Percentiles rank a stretch among this genome's conserved stretches.
These are phyloP conservation scores for Larimichthys crocea DNA, from an alignment of 2,113 vertebrate genomes.

Conservation along the genomic window DNA sequence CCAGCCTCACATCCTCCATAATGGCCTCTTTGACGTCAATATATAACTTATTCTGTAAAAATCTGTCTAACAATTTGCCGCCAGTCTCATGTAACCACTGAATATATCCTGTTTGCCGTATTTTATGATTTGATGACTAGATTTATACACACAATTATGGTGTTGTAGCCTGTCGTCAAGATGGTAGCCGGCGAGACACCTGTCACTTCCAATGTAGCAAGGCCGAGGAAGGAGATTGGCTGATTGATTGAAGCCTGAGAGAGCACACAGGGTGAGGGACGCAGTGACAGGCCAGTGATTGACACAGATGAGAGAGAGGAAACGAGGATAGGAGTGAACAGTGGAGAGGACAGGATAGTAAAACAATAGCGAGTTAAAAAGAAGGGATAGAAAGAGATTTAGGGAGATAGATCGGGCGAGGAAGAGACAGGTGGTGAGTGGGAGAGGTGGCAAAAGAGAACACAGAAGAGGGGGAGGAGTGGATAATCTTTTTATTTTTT, in stretches of 20 bases:
- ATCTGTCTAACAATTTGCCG: constrained; percentile 18
- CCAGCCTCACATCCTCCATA: constrained; percentile 33
- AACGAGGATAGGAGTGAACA: constrained; percentile 48
- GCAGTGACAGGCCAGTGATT: constrained; percentile 77
- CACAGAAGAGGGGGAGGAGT: constrained; percentile 8
- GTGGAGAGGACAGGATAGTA: constrained; percentile 54
- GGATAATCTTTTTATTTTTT: constrained; percentile 26
- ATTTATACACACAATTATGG: constrained; percentile 63
- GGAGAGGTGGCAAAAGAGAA: constrained; percentile 77
- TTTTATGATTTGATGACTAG: constrained; percentile 47
- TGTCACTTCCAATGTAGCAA: constrained; percentile 78
- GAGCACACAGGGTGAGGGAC: constrained; percentile 75
- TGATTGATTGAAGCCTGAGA: constrained; percentile 81
- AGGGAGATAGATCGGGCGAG: constrained; percentile 52
- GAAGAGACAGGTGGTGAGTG: constrained; percentile 83
- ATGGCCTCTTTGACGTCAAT: constrained; percentile 28
- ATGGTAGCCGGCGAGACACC: constrained; percentile 73
- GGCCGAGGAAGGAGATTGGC: constrained; percentile 65
- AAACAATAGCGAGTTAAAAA: constrained; percentile 76
- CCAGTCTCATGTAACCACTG: background rate
- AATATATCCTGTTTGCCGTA: constrained; percentile 18
- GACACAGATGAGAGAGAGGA: constrained; percentile 76
- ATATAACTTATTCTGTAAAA: constrained; percentile 48
- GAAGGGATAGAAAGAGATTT: constrained; percentile 59
- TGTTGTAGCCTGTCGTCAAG: constrained; percentile 60